phyloP scores from a whole-genome alignment of 2,888 invertebrate species.

The Drosophila nr. perissopoda region DNA sequence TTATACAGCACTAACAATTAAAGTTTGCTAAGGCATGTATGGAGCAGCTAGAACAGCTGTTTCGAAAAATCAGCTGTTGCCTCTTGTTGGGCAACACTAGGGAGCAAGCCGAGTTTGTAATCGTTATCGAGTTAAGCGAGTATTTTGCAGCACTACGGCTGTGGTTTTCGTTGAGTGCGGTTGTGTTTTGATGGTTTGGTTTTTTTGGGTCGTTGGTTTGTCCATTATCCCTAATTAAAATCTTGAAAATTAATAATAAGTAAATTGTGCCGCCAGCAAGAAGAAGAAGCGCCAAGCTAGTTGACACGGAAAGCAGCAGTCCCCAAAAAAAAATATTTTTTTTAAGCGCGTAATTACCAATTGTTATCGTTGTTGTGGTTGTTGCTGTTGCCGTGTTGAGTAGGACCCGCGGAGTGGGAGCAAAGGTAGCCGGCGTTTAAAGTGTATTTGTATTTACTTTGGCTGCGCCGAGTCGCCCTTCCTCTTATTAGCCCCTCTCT shows the following conservation, averaged over 20 bases:
- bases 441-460: constrained; percentile 56
- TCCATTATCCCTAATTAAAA: constrained; percentile 45
- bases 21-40: constrained; percentile 3
- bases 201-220: constrained; percentile 30
- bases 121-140: constrained; percentile 35
- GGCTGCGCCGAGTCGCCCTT: constrained; percentile 27
- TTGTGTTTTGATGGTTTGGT: constrained; percentile 59
- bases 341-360: constrained; percentile 14
- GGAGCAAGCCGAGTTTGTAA: background rate
- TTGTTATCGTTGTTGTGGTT: constrained; percentile 25
- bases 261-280: constrained; percentile 18
- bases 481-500: background rate
- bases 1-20: constrained; percentile 36
- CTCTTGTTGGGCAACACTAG: constrained; percentile 15
- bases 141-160: constrained; percentile 53
- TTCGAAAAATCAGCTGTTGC: constrained; percentile 33
- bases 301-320: constrained; percentile 5
- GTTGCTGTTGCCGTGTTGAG: constrained; percentile 22
- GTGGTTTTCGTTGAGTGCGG: constrained; percentile 57
- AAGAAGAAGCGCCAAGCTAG: constrained; percentile 12
- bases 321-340: background rate
- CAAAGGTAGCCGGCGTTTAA: constrained; percentile 65
- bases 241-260: constrained; percentile 34
- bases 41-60: constrained; percentile 29
- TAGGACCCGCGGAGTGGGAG: constrained; percentile 36